Base-by-base conservation (phyloP, 2,113 vertebrate species). In the Ondatra zibethicus region DNA sequence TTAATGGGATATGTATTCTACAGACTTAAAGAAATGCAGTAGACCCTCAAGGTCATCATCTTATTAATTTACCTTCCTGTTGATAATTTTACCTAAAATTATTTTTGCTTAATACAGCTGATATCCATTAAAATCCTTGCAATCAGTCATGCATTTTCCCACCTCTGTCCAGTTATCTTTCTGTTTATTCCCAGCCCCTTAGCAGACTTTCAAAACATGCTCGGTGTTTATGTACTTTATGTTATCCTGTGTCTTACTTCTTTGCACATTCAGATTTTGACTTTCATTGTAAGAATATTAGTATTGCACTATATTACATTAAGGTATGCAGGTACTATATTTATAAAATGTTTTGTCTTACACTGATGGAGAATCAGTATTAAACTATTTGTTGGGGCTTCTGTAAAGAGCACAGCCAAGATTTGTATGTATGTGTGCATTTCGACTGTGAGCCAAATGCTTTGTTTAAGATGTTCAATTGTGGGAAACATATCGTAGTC, bases 401-500 rank as follows among this genome's bases (percentile, higher is more conserved):
- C 45, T 50, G 12, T 65, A 63, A 78, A 84, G 70, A 36, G 47
- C 89, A 45, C 19, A n/a, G 31, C 33, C 29, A 8, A 36, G 75
- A 2, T n/a, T 52, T 42, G 4, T 27, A 19, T 16, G 27, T 50
- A 52, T 55, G 0, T 6, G 55, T 7, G 50, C 76, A 29, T 45
- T 70, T 0, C 0, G 3, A 31, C 19, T 91, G 75, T 68, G 31
- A 96, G 80, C 6, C 0, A 33, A 96, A 75, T 23, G 17, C 42
- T 97, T 97, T 63, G 75, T 84, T 95, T 95, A 81, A 42, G 47
- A 65, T 25, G 66, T 66, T 36, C 7, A 47, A 13, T n/a, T 33
- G 6, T 88, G 31, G 36, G 78, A 92, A 92, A 87, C 9, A 45
- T 63, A 95, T 94, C 65, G n/a, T 66, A 39, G 1, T 81, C 61